phyloP scores from a whole-genome alignment of 2,888 invertebrate genomes.

The Lepidocyrtinus sp. region DNA sequence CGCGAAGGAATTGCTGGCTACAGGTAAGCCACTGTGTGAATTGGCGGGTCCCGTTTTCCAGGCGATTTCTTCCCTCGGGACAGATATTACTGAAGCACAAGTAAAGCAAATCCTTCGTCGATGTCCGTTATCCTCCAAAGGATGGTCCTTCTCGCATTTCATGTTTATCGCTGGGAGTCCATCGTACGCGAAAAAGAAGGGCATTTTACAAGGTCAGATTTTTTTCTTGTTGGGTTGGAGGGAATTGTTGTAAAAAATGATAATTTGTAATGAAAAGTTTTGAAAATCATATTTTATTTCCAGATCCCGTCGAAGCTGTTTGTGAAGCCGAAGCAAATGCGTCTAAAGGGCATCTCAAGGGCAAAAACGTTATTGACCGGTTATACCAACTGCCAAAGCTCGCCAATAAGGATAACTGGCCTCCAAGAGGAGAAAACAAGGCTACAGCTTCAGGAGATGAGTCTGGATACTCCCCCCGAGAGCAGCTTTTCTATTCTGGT shows the following conservation, averaged over 20 bases:
- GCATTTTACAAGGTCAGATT: slow-evolving; percentile 31
- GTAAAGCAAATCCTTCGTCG: slow-evolving; percentile 48
- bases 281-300: too few relatives aligned
- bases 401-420: slow-evolving; percentile 23
- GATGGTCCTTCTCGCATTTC: slow-evolving; percentile 65
- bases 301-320: neutral
- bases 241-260: too few relatives aligned
- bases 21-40: slow-evolving; percentile 38
- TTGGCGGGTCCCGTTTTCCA: slow-evolving; percentile 27
- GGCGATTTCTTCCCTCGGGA: slow-evolving; percentile 31
- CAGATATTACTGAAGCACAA: slow-evolving; percentile 29
- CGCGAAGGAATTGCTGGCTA: slow-evolving; percentile 41
- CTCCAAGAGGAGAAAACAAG: slow-evolving; percentile 17
- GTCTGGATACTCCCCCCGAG: slow-evolving; percentile 42
- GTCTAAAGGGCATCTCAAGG: neutral
- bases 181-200: slow-evolving; percentile 48
- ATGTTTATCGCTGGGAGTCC: slow-evolving; percentile 64
- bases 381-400: slow-evolving; percentile 20
- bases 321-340: too few relatives aligned
- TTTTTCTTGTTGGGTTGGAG: neutral
- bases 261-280: too few relatives aligned
- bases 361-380: slow-evolving; percentile 26
- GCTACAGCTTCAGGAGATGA: neutral
- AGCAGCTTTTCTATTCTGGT: slow-evolving; percentile 64
- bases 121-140: slow-evolving; percentile 43